A percentile compares a stretch with the other conserved stretches of the same genome.
These are phyloP conservation scores for Ptyas mucosa DNA, from an alignment of 2,113 vertebrate genomes.

Conservation along the genomic window DNA sequence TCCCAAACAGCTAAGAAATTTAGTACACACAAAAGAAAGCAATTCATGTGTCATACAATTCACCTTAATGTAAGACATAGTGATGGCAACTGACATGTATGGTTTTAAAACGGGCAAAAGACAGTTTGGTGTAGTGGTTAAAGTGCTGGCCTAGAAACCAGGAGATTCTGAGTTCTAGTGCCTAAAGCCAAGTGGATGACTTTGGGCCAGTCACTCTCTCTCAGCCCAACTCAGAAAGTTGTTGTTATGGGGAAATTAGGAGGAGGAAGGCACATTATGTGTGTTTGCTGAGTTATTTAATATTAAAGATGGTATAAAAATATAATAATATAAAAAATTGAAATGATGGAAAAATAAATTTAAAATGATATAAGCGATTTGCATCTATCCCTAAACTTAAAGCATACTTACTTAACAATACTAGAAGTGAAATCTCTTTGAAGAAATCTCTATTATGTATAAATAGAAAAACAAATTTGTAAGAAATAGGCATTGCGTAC, in stretches of 20 bases:
- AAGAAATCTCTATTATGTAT: background rate
- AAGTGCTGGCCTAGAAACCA: background rate
- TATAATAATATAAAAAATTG: background rate
- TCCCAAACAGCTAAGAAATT: background rate
- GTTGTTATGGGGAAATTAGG: too few species aligned
- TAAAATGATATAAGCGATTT: background rate
- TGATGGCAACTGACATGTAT: background rate
- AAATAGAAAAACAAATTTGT: background rate
- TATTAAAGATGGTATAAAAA: background rate
- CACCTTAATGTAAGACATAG: background rate
- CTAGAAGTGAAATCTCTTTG: background rate
- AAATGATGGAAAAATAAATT: background rate
- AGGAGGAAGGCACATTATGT: background rate
- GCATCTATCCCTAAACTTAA: background rate
- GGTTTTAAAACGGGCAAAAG: background rate
- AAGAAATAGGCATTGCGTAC: background rate
- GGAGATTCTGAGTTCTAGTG: background rate
- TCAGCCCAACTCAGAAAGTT: too few species aligned
- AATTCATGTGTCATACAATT: background rate
- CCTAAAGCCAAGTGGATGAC: too few species aligned
- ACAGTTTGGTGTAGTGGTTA: background rate
- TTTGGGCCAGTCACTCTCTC: too few species aligned
- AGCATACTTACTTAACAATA: background rate
- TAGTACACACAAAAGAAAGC: background rate
- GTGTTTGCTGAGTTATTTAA: background rate